These are phyloP conservation scores for Torymus texanus DNA, from an alignment of 2,888 invertebrate genomes.

Conservation along the genomic window DNA sequence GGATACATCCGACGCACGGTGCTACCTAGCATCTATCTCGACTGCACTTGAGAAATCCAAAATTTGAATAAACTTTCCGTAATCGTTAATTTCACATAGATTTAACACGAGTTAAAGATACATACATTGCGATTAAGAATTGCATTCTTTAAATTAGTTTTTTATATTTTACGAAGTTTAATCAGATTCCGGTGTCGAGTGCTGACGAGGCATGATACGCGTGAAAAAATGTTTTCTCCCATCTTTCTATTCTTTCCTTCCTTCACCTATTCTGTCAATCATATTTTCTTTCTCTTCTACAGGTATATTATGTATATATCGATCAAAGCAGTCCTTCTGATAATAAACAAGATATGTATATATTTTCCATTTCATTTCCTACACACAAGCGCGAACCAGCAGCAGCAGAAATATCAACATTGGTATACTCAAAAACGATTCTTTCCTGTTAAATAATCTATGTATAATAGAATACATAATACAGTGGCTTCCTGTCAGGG, in stretches of 20 bases:
- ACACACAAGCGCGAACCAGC: constrained; percentile 41
- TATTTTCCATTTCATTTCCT: constrained; percentile 40
- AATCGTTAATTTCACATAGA: constrained; percentile 5
- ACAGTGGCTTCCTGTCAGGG: too few species aligned
- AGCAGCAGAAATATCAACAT: constrained; percentile 27
- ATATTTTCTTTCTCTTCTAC: constrained; percentile 29
- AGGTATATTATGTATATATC: constrained; percentile 41
- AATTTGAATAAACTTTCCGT: constrained; percentile 6
- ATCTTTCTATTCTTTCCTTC: not conserved
- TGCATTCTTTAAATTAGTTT: constrained; percentile 3
- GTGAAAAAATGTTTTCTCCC: constrained; percentile 15
- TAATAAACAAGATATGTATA: constrained; percentile 57
- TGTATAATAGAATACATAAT: too few species aligned
- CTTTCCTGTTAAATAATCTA: constrained; percentile 22
- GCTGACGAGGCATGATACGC: not conserved
- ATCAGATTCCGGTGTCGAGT: constrained; percentile 4
- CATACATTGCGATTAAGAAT: not conserved
- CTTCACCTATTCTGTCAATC: not conserved
- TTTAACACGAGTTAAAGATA: not conserved
- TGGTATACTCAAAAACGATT: constrained; percentile 42
- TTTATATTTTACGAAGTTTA: not conserved
- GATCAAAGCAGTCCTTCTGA: constrained; percentile 53
- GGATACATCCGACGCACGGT: constrained; percentile 1
- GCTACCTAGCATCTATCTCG: not conserved
- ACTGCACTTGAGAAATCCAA: not conserved